These are phyloP conservation scores for Neoitamus cyanurus DNA, from an alignment of 2,888 invertebrate species.

Conservation along the genomic window DNA sequence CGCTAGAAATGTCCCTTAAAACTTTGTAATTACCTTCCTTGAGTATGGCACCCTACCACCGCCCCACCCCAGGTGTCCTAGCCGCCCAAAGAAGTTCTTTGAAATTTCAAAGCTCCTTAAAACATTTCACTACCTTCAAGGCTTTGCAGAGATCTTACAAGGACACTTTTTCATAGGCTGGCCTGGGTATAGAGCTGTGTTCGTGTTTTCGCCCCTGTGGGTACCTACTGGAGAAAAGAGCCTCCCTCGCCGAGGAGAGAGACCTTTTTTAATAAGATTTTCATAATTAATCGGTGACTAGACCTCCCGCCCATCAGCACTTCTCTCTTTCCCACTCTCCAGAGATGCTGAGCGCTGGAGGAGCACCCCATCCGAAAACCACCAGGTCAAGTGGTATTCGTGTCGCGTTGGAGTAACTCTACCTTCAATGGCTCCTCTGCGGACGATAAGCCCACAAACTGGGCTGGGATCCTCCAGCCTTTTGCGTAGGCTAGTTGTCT, in stretches of 20 bases:
- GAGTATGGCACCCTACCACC: not conserved
- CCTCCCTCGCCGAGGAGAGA: not conserved
- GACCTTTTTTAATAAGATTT: slow-evolving; percentile 53
- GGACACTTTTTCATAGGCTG: slow-evolving; percentile 13
- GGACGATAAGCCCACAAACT: not conserved
- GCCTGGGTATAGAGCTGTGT: not conserved
- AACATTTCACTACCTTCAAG: not conserved
- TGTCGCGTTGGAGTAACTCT: slow-evolving; percentile 34
- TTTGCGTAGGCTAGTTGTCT: not conserved
- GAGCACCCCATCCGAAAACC: not conserved
- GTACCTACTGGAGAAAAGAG: not conserved
- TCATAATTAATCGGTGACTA: slow-evolving; percentile 51
- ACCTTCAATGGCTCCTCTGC: slow-evolving; percentile 13
- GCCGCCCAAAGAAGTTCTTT: not conserved
- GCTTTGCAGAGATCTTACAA: not conserved
- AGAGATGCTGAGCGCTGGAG: not conserved
- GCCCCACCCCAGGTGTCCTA: not conserved
- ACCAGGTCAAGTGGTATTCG: slow-evolving; percentile 7
- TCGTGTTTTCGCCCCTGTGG: not conserved
- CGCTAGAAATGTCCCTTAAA: slow-evolving; percentile 32
- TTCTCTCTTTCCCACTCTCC: not conserved
- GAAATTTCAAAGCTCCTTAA: slow-evolving; percentile 20
- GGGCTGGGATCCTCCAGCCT: not conserved
- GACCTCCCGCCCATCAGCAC: not conserved
- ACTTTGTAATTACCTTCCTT: slow-evolving; percentile 49